Evolutionary conservation across 2,888 invertebrate genomes (phyloP), one percentile per base, ranked within the genome.

Genomic region (Pammene aurita): DNA sequence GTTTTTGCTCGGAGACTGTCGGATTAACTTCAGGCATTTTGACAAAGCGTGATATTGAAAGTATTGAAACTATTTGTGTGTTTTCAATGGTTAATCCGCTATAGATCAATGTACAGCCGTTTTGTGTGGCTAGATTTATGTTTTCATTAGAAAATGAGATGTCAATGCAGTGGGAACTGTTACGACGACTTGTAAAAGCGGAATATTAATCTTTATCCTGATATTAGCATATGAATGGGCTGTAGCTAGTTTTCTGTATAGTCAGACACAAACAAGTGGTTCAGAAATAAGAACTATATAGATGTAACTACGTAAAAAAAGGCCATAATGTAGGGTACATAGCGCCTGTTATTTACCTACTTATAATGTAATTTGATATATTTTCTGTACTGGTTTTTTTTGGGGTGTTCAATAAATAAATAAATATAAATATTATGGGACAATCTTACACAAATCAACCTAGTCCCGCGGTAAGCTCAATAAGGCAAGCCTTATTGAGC

Each of bases 31-130:
- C 44, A 48, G 38, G 46, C 64, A 65, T 69, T 60, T 0, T 54
- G 58, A 69, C 69, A 65, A 69, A 69, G 54, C 69, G 26, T 16
- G 64, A 52, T 62, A 69, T 69, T 60, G 65, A 48, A 69, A 60
- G 50, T 56, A 46, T 64, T 56, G n/a, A n/a, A n/a, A n/a, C n/a
- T n/a, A n/a, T n/a, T n/a, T n/a, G n/a, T 35, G 34, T 50, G 46
- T 55, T 65, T 54, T 69, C 64, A 69, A 69, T 65, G 46, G 54
- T 34, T 69, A 69, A 69, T 69, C 69, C 60, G 44, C 69, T 60
- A 69, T 69, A 69, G 58, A 69, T 69, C 69, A 65, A 60, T 41
- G 46, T 56, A 41, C 46, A 50, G 46, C 10, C 56, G 61, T 48
- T 62, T 67, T 56, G 56, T 38, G 18, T 13, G 67, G 14, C 60